Conservation (phyloP, 2,113 vertebrate genomes). For the Neolamprologus cancellatus region DNA sequence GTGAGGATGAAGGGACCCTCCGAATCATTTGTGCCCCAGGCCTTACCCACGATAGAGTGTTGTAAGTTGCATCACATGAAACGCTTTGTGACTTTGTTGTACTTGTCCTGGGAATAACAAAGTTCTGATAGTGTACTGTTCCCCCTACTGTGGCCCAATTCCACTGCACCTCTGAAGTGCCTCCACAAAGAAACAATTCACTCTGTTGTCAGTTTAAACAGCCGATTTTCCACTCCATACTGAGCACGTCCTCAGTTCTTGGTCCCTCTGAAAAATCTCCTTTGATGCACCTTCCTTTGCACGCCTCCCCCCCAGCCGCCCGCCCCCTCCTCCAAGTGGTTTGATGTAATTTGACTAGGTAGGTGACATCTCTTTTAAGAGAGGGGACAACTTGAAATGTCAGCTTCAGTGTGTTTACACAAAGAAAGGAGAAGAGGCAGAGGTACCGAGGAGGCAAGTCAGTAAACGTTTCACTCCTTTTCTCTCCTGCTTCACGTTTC, state of each 20-base stretch:
- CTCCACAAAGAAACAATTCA: background rate
- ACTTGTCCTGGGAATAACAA: background rate
- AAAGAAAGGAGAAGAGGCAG: background rate
- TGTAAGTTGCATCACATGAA: background rate
- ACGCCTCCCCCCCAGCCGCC: background rate
- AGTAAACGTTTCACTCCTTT: background rate
- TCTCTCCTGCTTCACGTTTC: background rate
- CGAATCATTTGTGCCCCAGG: background rate
- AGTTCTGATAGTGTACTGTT: background rate
- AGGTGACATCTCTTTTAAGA: constrained; percentile 7
- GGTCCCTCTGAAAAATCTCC: background rate
- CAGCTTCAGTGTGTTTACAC: constrained; percentile 4
- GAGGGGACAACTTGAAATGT: constrained; percentile 4
- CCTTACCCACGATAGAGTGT: background rate
- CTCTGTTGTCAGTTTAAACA: background rate
- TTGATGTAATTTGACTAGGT: constrained; percentile 6
- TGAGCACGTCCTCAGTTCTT: background rate
- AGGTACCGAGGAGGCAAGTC: background rate
- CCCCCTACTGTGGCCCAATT: background rate
- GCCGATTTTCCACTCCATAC: background rate
- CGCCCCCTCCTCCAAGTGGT: background rate
- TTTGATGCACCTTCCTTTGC: background rate
- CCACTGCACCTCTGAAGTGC: background rate
- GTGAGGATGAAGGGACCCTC: background rate
- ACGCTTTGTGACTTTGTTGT: background rate